Conservation (phyloP, 2,797 vertebrate genomes). For the Dromococcyx pavoninus region DNA sequence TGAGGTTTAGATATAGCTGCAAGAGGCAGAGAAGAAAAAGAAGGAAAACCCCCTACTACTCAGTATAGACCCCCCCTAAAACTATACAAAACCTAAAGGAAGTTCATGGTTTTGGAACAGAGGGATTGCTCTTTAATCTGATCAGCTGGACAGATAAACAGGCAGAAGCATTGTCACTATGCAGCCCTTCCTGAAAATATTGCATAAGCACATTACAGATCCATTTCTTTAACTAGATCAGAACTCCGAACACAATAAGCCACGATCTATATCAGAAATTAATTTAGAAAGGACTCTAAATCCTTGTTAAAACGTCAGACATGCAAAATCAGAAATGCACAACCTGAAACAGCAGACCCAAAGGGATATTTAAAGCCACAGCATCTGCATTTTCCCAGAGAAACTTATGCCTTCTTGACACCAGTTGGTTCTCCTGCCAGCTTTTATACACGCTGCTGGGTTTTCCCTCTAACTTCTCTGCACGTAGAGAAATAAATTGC, state of each 20-base stretch:
- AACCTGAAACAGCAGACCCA: neutral
- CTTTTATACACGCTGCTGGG: slow-evolving; percentile 48
- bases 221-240: slow-evolving; percentile 65
- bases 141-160: slow-evolving; percentile 40
- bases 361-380: slow-evolving; percentile 51
- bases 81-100: slow-evolving; percentile 21
- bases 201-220: slow-evolving; percentile 57
- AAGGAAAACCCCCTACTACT: neutral
- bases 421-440: slow-evolving; percentile 64
- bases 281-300: slow-evolving; percentile 59
- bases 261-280: slow-evolving; percentile 42
- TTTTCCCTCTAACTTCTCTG: slow-evolving; percentile 60
- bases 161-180: slow-evolving; percentile 49
- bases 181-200: slow-evolving; percentile 61
- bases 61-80: neutral
- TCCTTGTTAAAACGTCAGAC: slow-evolving; percentile 27
- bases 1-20: neutral
- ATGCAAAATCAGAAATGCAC: slow-evolving; percentile 18
- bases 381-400: slow-evolving; percentile 45
- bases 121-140: slow-evolving; percentile 45
- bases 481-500: slow-evolving; percentile 59
- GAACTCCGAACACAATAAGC: slow-evolving; percentile 55
- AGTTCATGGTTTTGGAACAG: slow-evolving; percentile 51
- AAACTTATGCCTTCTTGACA: slow-evolving; percentile 69
- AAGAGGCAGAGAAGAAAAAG: neutral